These are phyloP conservation scores for Autographa gamma DNA, from an alignment of 2,888 invertebrate species.

Conservation along the genomic window DNA sequence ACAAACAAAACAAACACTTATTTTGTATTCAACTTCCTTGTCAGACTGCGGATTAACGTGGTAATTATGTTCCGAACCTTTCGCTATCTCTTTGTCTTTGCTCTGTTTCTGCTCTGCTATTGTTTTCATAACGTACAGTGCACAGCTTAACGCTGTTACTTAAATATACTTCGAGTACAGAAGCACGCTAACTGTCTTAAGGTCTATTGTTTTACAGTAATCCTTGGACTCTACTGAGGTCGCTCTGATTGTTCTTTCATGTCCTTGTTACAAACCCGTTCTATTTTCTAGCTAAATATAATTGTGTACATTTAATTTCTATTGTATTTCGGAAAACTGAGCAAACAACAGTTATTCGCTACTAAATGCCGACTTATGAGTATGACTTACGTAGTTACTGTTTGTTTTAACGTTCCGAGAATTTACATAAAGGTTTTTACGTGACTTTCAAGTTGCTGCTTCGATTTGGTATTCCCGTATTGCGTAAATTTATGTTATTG, in stretches of 20 bases:
- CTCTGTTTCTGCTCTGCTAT: background rate
- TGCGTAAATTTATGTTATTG: conserved; percentile 18
- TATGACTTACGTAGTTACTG: conserved; percentile 40
- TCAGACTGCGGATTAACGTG: background rate
- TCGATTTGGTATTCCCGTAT: conserved; percentile 21
- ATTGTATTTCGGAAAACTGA: conserved; percentile 49
- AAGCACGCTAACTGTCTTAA: conserved; percentile 45
- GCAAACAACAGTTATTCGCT: conserved; percentile 33
- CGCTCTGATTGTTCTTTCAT: conserved; percentile 55
- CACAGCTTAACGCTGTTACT: background rate
- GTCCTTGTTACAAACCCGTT: conserved; percentile 52
- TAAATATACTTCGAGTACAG: conserved; percentile 9
- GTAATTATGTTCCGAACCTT: background rate
- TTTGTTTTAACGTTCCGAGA: conserved; percentile 53
- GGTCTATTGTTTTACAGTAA: conserved; percentile 57
- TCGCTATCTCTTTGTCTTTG: background rate
- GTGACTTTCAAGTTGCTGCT: conserved; percentile 34
- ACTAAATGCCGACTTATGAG: conserved; percentile 41
- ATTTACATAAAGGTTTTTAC: conserved; percentile 41
- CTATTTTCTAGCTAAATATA: conserved; percentile 53
- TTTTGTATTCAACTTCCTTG: background rate
- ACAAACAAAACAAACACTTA: background rate
- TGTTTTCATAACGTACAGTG: background rate
- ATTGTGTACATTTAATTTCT: conserved; percentile 48
- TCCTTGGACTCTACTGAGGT: conserved; percentile 62